These are phyloP conservation scores for Acromyrmex echinatior DNA, from an alignment of 1,140 invertebrate genomes.

Conservation along the genomic window DNA sequence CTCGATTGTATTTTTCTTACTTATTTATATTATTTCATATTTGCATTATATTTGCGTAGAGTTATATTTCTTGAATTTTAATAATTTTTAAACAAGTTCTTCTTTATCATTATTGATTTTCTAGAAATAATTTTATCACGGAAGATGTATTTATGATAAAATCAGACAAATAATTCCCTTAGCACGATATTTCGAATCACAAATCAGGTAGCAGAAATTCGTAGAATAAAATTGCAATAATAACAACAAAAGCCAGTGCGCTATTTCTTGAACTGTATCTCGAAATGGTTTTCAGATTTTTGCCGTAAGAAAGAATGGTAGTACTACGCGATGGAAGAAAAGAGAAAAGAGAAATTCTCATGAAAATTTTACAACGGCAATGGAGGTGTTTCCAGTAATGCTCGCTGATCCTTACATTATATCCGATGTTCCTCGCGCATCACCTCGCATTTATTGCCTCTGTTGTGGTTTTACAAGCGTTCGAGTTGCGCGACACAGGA, in stretches of 20 bases:
- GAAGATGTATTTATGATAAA: not conserved
- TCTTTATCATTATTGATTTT: not conserved
- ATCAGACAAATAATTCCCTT: constrained; percentile 27
- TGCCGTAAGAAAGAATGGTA: constrained; percentile 62
- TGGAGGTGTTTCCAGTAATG: constrained; percentile 57
- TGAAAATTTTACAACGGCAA: constrained; percentile 60
- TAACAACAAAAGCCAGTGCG: constrained; percentile 16
- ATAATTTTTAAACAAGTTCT: not conserved
- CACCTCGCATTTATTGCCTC: constrained; percentile 14
- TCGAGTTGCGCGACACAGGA: not conserved
- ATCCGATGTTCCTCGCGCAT: constrained; percentile 30
- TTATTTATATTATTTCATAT: not conserved
- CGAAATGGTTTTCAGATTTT: constrained; percentile 82
- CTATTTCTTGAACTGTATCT: constrained; percentile 61
- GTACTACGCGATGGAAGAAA: not conserved
- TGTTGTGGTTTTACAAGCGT: constrained; percentile 45
- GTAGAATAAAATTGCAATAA: constrained; percentile 50
- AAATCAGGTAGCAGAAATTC: not conserved
- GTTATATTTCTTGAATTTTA: not conserved
- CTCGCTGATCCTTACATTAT: constrained; percentile 56
- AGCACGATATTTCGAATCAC: not conserved
- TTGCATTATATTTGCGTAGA: not conserved
- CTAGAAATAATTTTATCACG: not conserved
- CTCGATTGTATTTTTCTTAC: too few relatives aligned
- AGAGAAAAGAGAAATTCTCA: constrained; percentile 42